Evolutionary conservation across 2,888 invertebrate genomes (phyloP), one percentile per base, ranked within the genome.

Genomic region (Auanema freiburgensis): DNA sequence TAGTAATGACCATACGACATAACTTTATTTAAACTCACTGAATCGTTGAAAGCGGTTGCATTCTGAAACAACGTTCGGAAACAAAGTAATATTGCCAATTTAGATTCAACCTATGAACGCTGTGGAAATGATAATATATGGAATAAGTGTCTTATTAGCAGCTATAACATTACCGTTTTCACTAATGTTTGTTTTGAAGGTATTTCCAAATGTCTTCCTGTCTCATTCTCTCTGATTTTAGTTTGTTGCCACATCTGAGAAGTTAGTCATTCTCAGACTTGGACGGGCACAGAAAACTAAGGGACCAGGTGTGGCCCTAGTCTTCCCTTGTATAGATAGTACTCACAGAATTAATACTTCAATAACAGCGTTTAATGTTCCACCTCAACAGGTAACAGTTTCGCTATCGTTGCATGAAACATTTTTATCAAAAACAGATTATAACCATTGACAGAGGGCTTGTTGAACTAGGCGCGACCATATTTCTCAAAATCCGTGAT

Each of bases 331-430:
- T 73, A 82, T 86, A 57, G 76, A 76, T 49, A 75, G 71, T 10
- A 79, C 73, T 23, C 80, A 81, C 57, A 81, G 76, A 57, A 83
- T 86, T 3, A 85, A 86, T 68, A 79, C 85, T 24, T 74, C 85
- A 40, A 79, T 83, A 60, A 85, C 81, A 59, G 85, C 86, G 6
- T 85, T 86, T 72, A 85, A 84, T 74, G 84, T 86, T 10, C 86
- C 86, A n/a, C 85, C 85, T 12, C 78, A 85, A 44, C 85, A 86
- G 80, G 85, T 84, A 65, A 58, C 62, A 42, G 14, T 11, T 5
- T 33, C 33, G 8, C 16, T 55, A 40, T 33, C 56, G 5, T 14
- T 55, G 4, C 3, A 24, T 25, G 4, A 21, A 24, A n/a, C 43
- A 14, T 57, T n/a, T 43, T 50, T 25, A 56, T 62, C 24, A 66